Percentiles rank a stretch among this genome's conserved stretches.
Conservation (phyloP, 2,797 vertebrate genomes). For the Coccyzus lansbergi region DNA sequence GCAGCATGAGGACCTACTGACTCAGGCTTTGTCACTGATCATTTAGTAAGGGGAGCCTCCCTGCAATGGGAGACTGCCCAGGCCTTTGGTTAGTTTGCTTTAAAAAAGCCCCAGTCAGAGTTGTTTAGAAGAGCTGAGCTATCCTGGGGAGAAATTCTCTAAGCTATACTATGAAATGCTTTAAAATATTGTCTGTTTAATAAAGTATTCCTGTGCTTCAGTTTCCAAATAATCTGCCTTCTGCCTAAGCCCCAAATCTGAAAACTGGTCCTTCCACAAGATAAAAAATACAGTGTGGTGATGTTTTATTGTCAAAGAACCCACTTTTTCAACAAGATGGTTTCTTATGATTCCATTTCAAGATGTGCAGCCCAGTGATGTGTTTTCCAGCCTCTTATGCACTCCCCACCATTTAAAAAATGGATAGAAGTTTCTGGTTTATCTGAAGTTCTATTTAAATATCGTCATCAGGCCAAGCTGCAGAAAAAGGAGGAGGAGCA, state of each 20-base stretch:
- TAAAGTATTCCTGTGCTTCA: neutral
- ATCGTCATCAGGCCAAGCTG: conserved; percentile 69
- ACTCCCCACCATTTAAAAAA: neutral
- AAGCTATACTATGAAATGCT: neutral
- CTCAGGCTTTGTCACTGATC: neutral
- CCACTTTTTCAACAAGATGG: neutral
- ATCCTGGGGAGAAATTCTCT: neutral
- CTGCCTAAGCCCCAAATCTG: neutral
- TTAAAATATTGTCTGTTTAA: neutral
- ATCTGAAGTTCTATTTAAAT: neutral
- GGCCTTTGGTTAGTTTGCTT: neutral
- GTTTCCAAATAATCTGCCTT: neutral
- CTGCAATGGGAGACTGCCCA: neutral
- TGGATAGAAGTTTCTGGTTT: neutral
- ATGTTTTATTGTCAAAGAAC: neutral
- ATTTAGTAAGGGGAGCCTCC: neutral
- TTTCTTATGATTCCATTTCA: neutral
- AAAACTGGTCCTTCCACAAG: neutral
- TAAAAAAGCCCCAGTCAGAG: neutral
- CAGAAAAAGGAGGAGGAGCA: conserved; percentile 79
- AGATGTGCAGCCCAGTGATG: neutral
- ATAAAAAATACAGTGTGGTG: neutral
- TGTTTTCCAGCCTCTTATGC: neutral
- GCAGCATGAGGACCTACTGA: neutral
- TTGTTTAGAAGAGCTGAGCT: neutral